Evolutionary conservation across 1,140 invertebrate species (phyloP).

Genomic region (Halictus rubicundus): DNA sequence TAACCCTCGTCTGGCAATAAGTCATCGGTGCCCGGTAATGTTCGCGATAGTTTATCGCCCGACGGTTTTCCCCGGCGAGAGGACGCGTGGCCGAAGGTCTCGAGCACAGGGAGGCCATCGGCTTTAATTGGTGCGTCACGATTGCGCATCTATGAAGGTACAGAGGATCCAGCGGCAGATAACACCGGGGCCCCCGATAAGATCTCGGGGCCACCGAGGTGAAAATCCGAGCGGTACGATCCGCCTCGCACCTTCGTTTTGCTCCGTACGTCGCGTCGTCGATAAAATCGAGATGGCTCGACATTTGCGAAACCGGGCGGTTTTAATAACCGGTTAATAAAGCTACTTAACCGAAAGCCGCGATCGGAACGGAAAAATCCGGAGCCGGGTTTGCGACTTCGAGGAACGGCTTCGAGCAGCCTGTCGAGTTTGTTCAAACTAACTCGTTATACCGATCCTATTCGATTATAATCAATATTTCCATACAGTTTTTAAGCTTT

Average conservation of each 20-base stretch:
- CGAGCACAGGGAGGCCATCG: conserved; percentile 43
- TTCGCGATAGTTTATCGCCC: conserved; percentile 51
- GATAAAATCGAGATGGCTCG: not conserved
- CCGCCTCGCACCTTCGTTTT: not conserved
- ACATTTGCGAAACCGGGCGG: not conserved
- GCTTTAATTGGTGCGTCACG: conserved; percentile 56
- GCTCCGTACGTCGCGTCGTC: not conserved
- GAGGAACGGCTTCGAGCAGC: not conserved
- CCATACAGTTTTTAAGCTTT: too few species aligned
- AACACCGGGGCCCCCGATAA: conserved; percentile 32
- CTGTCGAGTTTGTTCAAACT: not conserved
- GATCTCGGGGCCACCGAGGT: conserved; percentile 35
- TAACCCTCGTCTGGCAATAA: conserved; percentile 50
- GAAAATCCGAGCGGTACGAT: conserved; percentile 19
- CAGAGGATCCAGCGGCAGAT: conserved; percentile 29
- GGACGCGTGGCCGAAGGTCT: conserved; percentile 56
- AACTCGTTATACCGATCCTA: too few species aligned
- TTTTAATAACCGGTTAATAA: not conserved
- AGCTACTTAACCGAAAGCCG: not conserved
- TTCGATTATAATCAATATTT: too few species aligned
- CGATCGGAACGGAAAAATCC: too few species aligned
- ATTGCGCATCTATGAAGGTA: conserved; percentile 24
- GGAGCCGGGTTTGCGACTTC: too few species aligned
- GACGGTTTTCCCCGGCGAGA: conserved; percentile 37
- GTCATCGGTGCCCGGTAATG: conserved; percentile 59